Evolutionary conservation across 2,888 invertebrate genomes (phyloP).

Genomic region (Eulithis prunata): DNA sequence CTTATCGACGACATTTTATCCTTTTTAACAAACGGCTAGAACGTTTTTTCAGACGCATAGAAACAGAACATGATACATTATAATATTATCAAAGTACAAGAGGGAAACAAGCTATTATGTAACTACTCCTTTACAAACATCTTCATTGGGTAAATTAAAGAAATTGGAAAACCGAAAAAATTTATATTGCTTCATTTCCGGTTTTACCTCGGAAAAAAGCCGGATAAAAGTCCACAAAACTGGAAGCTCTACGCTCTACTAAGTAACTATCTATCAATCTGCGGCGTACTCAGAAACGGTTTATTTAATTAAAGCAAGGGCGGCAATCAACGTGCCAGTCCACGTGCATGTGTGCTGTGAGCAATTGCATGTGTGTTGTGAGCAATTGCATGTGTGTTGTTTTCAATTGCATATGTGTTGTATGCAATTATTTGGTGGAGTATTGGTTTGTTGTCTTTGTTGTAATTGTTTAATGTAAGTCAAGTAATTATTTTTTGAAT

Average conservation of each 20-base stretch:
- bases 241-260: conserved; percentile 28
- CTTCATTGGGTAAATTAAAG: too few relatives aligned
- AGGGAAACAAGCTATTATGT: too few relatives aligned
- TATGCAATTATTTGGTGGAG: conserved; percentile 11
- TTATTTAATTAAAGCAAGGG: conserved; percentile 76
- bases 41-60: too few relatives aligned
- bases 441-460: conserved; percentile 23
- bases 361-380: background rate
- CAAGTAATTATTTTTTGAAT: too few relatives aligned
- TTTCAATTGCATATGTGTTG: conserved; percentile 14
- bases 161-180: too few relatives aligned
- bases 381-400: conserved; percentile 36
- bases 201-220: background rate
- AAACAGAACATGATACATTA: too few relatives aligned
- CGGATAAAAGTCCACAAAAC: background rate
- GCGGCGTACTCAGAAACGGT: conserved; percentile 63
- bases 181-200: background rate
- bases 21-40: too few relatives aligned
- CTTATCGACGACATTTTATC: too few relatives aligned
- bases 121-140: too few relatives aligned
- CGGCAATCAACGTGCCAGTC: conserved; percentile 65
- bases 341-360: conserved; percentile 38
- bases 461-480: background rate
- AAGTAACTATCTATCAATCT: conserved; percentile 26
- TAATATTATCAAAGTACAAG: too few relatives aligned